Evolutionary conservation across 2,888 invertebrate genomes (phyloP), one percentile per base, ranked within the genome.

Genomic region (Plebejus anna): DNA sequence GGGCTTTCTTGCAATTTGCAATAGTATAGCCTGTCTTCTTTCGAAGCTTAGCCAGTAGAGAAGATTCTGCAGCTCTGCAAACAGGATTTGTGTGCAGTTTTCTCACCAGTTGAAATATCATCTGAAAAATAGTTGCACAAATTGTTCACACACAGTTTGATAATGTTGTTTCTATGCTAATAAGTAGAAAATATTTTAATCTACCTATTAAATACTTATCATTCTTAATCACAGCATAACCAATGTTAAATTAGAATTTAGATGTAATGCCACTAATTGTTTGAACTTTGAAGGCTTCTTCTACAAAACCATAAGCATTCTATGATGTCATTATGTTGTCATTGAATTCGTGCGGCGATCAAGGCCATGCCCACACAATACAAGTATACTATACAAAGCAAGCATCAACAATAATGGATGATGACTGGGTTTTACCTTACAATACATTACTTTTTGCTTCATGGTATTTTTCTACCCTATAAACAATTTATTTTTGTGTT

Each of bases 21-120:
- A 99, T 98, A 7, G 99, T 97, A 88, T 98, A 99, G 7, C 99
- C 99, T 3, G 99, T 99, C 86, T 97, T 97, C 89, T 98, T 99
- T 32, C 99, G 95, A 32, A 99, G 94, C 82, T 97, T 96, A 42
- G 97, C 96, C 55, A 99, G 90, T 11, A 96, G 92, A 47, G 97
- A 96, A 83, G 98, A 97, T 81, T 96, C 96, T 0, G 94, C 91
- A 5, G 95, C 95, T 83, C 94, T 94, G 47, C 94, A 89, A 75
- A 90, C 80, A 6, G 90, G 90, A 78, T 94, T 94, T n/a, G 94
- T 94, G 84, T 96, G 96, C 42, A 95, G 93, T 76, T 96, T 94
- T 75, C 94, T 84, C 72, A 96, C 87, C 81, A 94, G 91, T 85
- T 94, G 94, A 81, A 95, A 91, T 86, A 95, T 93, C 95, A 96